These are phyloP conservation scores for Caenorhabditis wallacei DNA, from an alignment of 2,888 invertebrate genomes.

Conservation along the genomic window DNA sequence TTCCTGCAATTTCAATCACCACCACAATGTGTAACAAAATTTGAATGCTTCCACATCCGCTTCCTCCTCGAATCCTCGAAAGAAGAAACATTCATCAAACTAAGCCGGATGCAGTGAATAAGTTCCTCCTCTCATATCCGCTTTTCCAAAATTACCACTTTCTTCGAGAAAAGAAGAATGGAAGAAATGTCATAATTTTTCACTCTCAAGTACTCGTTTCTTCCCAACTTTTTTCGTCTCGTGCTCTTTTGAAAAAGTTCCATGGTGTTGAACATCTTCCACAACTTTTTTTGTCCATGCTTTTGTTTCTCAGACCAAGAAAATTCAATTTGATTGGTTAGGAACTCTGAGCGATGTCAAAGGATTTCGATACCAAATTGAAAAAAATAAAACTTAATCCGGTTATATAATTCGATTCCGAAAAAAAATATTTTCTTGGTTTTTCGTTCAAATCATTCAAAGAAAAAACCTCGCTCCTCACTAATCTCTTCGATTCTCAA, in stretches of 20 bases:
- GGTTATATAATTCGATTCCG: background rate
- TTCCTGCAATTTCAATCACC: no score
- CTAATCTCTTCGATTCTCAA: background rate
- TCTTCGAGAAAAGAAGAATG: background rate
- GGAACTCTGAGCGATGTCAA: background rate
- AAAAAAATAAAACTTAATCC: background rate
- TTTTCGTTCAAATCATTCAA: background rate
- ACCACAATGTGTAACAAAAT: no score
- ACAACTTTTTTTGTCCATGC: background rate
- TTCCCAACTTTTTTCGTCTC: constrained; percentile 1
- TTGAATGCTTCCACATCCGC: background rate
- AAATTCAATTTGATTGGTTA: background rate
- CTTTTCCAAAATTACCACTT: constrained; percentile 32
- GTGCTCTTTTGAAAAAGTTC: constrained; percentile 20
- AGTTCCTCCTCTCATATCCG: constrained; percentile 16
- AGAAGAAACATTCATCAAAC: background rate
- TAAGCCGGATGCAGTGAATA: constrained; percentile 19
- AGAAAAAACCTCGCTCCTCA: background rate
- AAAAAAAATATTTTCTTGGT: background rate
- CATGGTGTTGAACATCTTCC: background rate
- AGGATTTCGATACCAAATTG: background rate
- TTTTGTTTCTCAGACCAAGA: background rate
- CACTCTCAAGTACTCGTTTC: constrained; percentile 18
- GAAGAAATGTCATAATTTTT: constrained; percentile 37
- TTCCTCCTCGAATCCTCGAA: background rate